Evolutionary conservation across 2,113 vertebrate genomes (phyloP).

Genomic region (Montifringilla adamsi): DNA sequence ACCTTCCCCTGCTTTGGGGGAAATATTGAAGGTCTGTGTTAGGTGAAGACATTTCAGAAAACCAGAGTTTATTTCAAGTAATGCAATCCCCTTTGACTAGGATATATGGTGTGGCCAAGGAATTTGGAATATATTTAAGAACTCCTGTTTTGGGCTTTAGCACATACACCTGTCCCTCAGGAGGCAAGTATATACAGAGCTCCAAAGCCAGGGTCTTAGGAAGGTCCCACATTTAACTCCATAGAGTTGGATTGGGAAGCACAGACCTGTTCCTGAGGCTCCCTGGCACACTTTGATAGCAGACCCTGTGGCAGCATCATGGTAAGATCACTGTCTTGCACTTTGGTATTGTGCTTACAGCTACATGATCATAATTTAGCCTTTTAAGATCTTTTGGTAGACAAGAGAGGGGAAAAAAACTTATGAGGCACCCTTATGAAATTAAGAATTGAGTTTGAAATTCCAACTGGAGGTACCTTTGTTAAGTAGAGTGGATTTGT

Average conservation of each 20-base stretch:
- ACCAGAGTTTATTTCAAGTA: not conserved
- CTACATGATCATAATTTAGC: not conserved
- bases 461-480: not conserved
- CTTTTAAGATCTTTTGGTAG: not conserved
- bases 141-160: not conserved
- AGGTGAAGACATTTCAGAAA: not conserved
- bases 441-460: not conserved
- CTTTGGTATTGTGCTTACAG: not conserved
- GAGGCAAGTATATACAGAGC: not conserved
- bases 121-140: not conserved
- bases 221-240: not conserved
- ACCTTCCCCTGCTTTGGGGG: not conserved
- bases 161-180: not conserved
- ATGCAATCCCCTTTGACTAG: not conserved
- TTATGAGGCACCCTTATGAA: not conserved
- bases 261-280: not conserved
- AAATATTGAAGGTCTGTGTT: not conserved
- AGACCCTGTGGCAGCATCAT: not conserved
- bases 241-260: not conserved
- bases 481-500: not conserved
- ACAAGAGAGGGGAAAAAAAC: accelerated
- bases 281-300: not conserved
- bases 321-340: not conserved
- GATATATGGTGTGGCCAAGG: not conserved
- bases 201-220: not conserved